Base-by-base conservation (phyloP, 2,888 invertebrate genomes). In the Laspeyria flexula region DNA sequence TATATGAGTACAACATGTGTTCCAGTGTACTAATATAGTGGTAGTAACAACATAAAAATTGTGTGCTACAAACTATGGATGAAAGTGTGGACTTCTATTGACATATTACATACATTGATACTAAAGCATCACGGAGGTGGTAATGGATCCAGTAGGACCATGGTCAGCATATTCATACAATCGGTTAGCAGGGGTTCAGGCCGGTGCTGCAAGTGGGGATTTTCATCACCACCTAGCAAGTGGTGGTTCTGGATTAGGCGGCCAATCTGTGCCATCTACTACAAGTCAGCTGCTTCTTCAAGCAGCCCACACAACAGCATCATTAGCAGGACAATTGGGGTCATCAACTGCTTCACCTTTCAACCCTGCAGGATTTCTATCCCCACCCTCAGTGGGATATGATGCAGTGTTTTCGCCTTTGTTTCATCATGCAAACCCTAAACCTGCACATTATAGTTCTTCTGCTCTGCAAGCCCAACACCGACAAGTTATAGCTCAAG, bases 91-190 rank as follows among this genome's bases (percentile, higher is more conserved):
- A 90, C 87, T 83, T 84, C 80, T 84, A 85, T 85, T 91, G 88
- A 91, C 83, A 88, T 77, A 85, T 81, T 88, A 83, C 77, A 82
- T 88, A 85, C 79, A 87, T 85, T 88, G 79, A 85, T 76, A 83
- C 73, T 75, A 78, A 76, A 77, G 84, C 81, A 88, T 79, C 84
- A 89, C 90, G 87, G 83, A 91, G 90, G 85, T 91, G 93, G 93
- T 93, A 92, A 97, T 97, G 97, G 97, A 97, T 95, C 97, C 97
- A 86, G 96, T 96, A 88, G 96, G 96, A 93, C 96, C 97, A 93
- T 97, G 97, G 97, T 95, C 95, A 84, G 95, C 95, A 84, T 96
- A 96, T 89, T 95, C 96, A 73, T 97, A 97, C 94, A 96, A 96
- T 93, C 95, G 97, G 78, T 93, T 97, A 87, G 94, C 96, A 69